Conservation (phyloP, 2,797 vertebrate genomes). For the Catamblyrhynchus diadema region DNA sequence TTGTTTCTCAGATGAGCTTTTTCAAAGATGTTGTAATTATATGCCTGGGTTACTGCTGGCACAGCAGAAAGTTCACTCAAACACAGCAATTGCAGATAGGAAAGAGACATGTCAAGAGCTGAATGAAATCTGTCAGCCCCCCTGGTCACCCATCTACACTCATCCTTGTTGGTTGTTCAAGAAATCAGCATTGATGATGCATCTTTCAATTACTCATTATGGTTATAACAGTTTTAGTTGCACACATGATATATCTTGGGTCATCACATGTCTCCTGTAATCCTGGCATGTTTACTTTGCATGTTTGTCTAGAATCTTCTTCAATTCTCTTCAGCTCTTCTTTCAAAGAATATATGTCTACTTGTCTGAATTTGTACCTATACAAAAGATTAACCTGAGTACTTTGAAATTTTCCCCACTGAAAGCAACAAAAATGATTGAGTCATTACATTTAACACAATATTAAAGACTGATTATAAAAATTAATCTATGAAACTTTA, state of each 20-base stretch:
- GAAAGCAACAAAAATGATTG: not conserved
- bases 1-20: constrained; percentile 39
- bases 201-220: not conserved
- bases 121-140: not conserved
- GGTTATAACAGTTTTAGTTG: not conserved
- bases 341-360: not conserved
- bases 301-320: not conserved
- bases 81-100: not conserved
- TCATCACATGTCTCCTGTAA: not conserved
- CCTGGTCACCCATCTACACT: not conserved
- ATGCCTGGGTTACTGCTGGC: constrained; percentile 35
- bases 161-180: not conserved
- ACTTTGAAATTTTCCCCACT: not conserved
- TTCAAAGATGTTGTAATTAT: constrained; percentile 41
- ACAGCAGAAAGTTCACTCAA: constrained; percentile 30
- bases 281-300: not conserved
- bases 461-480: not conserved
- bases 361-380: not conserved
- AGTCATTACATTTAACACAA: not conserved
- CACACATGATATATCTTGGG: not conserved
- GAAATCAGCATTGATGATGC: not conserved
- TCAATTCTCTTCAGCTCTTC: not conserved
- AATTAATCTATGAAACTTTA: not conserved
- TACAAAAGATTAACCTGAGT: not conserved
- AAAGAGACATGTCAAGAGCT: not conserved